These are phyloP conservation scores for Zeugodacus cucurbitae DNA, from an alignment of 1,140 invertebrate species.

Conservation along the genomic window DNA sequence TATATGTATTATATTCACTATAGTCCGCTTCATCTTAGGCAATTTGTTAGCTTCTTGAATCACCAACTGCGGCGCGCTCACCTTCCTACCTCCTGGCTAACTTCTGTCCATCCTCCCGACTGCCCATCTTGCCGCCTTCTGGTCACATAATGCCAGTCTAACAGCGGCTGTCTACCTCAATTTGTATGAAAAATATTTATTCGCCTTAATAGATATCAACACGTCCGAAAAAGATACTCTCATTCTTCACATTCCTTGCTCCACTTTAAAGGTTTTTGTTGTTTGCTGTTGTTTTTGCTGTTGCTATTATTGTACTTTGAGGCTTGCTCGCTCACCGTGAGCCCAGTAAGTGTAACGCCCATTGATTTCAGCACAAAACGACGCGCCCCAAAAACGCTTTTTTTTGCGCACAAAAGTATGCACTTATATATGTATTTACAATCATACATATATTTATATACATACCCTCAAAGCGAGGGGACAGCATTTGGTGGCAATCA, in stretches of 20 bases:
- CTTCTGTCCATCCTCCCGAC: background rate
- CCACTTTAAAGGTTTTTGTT: background rate
- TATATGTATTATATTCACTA: no score
- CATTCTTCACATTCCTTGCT: background rate
- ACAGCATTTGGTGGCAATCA: background rate
- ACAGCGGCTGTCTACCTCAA: background rate
- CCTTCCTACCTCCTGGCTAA: background rate
- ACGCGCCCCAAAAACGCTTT: conserved; percentile 3
- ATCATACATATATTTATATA: background rate
- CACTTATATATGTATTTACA: background rate
- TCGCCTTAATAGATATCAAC: conserved; percentile 49
- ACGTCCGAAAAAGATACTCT: conserved; percentile 39
- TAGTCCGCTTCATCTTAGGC: background rate
- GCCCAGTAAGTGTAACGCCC: conserved; percentile 32
- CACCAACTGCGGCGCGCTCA: background rate
- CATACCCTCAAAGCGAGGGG: background rate
- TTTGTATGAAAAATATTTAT: conserved; percentile 48
- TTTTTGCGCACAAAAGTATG: background rate
- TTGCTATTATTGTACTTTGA: background rate
- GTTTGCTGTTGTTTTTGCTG: background rate
- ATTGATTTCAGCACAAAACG: conserved; percentile 9
- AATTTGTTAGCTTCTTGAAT: background rate
- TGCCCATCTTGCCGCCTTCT: background rate
- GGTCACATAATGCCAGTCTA: background rate
- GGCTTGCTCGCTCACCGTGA: background rate